Percentiles rank a stretch among this genome's conserved stretches.
These are phyloP conservation scores for Tringa solitaria DNA, from an alignment of 2,113 vertebrate species.

Conservation along the genomic window DNA sequence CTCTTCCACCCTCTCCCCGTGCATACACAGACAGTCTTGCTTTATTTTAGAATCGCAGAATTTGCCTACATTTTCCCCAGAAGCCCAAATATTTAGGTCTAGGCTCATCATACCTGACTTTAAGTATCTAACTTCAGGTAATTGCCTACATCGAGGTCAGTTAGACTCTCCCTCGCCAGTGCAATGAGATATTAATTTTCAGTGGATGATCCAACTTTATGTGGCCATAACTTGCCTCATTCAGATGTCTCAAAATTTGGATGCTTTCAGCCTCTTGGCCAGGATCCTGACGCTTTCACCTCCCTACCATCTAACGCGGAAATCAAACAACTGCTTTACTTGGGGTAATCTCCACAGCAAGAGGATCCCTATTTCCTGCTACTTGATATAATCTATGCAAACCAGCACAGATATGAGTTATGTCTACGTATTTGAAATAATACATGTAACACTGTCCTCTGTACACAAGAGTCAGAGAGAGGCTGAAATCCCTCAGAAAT, in stretches of 20 bases:
- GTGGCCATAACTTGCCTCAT: neutral
- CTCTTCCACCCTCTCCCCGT: neutral
- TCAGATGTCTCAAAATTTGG: neutral
- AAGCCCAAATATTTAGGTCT: neutral
- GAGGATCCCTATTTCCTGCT: neutral
- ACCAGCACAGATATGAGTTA: neutral
- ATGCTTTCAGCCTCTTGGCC: neutral
- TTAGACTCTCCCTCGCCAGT: neutral
- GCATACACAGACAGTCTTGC: neutral
- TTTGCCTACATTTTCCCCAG: neutral
- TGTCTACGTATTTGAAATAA: neutral
- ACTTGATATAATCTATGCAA: neutral
- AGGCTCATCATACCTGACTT: neutral
- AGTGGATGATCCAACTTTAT: neutral
- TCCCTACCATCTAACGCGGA: fast-evolving
- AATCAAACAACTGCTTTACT: neutral
- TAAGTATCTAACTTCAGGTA: neutral
- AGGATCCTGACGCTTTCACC: neutral
- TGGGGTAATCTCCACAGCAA: neutral
- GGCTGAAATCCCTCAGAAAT: neutral
- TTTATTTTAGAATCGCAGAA: neutral
- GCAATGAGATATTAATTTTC: too few relatives aligned
- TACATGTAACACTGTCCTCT: neutral
- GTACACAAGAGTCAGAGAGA: neutral
- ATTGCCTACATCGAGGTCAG: neutral